A percentile compares a stretch with the other conserved stretches of the same genome.
These are phyloP conservation scores for Montipora sp. DNA, from an alignment of 64 coral and sea anemone genomes.

Conservation along the genomic window DNA sequence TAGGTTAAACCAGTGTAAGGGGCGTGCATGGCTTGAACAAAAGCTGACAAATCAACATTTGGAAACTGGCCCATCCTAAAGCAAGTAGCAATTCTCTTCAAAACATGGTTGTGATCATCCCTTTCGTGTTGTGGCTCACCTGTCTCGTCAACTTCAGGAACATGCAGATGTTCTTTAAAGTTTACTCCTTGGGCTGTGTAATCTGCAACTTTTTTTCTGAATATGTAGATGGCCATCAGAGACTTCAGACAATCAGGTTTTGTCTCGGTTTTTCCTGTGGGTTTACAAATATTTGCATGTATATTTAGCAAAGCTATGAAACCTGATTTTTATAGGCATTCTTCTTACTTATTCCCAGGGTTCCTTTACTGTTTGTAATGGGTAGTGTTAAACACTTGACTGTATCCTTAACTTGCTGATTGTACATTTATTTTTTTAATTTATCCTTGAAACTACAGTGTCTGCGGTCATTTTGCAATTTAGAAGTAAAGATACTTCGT, in stretches of 20 bases:
- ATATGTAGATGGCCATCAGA: constrained; percentile 73
- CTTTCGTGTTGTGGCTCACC: constrained; percentile 43
- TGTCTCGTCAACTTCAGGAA: constrained; percentile 44
- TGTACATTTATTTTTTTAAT: neutral
- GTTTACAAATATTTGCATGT: neutral
- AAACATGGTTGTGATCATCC: constrained; percentile 80
- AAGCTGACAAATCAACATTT: constrained; percentile 31
- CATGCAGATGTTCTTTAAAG: constrained; percentile 73
- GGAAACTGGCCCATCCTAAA: constrained; percentile 39
- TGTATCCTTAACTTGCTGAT: neutral
- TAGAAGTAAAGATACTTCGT: too few species aligned
- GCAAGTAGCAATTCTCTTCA: constrained; percentile 56
- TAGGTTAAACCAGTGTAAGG: constrained; percentile 70
- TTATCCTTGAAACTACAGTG: neutral
- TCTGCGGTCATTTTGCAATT: too few species aligned
- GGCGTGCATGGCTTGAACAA: constrained; percentile 38
- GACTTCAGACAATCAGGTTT: constrained; percentile 77
- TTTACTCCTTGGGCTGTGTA: constrained; percentile 49
- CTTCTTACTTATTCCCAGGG: neutral
- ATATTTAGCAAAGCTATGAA: neutral
- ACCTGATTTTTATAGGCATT: neutral
- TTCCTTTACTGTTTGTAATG: neutral
- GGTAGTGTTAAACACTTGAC: neutral
- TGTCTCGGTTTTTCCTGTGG: constrained; percentile 50
- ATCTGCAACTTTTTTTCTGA: constrained; percentile 16